Base-by-base conservation (phyloP, 2,797 vertebrate species). In the Acipenser oxyrinchus region DNA sequence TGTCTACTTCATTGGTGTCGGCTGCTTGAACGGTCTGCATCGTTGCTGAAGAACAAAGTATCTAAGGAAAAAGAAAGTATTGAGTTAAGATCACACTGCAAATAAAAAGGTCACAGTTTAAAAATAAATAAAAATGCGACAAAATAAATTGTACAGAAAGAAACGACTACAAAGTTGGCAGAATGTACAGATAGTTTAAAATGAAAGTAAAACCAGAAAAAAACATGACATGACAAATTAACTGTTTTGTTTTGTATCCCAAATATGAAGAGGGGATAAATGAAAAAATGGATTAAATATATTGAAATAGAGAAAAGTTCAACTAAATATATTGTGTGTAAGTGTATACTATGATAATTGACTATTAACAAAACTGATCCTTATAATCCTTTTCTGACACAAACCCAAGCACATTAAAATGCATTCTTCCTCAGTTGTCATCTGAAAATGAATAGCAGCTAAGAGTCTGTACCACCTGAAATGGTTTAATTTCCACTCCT, bases 1-100 rank as follows among this genome's bases (percentile, higher is more conserved):
- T 94, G 86, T 95, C 86, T 10, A 96, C 87, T 79, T 95, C 91
- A n/a, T 93, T 92, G 81, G 89, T 93, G 82, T 95, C 93, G 2
- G 87, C 81, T 6, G 87, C 83, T 72, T 87, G 85, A 70, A 95
- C 79, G 0, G 89, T 93, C 85, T 96, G 93, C 91, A 95, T 86
- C 8, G 88, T 95, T 76, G 93, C 87, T 68, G 89, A 89, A 51
- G 92, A 85, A 82, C 95, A 97, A 60, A 99, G 90, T 13, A 84
- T 93, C 95, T 99, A 84, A 23, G 13, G 53, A 69, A 4, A 75
- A 66, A 77, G 51, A 78, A 2, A 10, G 1, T 6, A 4, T 55
- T 55, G 55, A 8, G 23, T 7, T 5, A 12, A 8, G 6, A 10
- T 60, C 13, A 3, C 59, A 53, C 6, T 53, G 51, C 8, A 6